These are phyloP conservation scores for Drosophila littoralis DNA, from an alignment of 1,140 invertebrate species.

Conservation along the genomic window DNA sequence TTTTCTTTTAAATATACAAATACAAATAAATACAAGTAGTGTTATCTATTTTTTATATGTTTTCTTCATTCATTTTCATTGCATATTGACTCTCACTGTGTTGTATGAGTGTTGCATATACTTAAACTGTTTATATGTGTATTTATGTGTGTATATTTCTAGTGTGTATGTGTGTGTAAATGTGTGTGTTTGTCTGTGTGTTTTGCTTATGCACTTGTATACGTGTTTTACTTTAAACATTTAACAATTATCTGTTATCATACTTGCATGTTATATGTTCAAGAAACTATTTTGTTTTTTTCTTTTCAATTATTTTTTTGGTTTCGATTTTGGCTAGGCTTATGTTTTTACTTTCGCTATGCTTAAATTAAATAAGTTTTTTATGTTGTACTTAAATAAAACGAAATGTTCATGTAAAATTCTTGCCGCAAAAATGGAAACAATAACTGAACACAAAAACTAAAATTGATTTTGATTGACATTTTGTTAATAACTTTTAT, in stretches of 20 bases:
- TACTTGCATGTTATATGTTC: constrained; percentile 34
- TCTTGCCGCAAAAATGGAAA: constrained; percentile 11
- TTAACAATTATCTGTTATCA: constrained; percentile 67
- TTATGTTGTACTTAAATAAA: constrained; percentile 36
- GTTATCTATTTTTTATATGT: constrained; percentile 16
- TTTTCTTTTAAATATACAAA: constrained; percentile 71
- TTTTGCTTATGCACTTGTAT: constrained; percentile 53
- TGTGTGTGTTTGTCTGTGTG: constrained; percentile 50
- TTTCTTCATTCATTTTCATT: constrained; percentile 30
- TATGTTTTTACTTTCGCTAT: constrained; percentile 29
- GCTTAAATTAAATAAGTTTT: constrained; percentile 26
- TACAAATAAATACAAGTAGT: constrained; percentile 79
- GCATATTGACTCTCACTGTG: constrained; percentile 48
- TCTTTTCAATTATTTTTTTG: not conserved
- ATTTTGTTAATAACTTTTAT: constrained; percentile 45
- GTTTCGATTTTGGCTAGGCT: constrained; percentile 12
- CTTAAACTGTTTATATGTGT: constrained; percentile 57
- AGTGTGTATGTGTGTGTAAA: constrained; percentile 54
- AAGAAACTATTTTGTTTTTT: constrained; percentile 19
- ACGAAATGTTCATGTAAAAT: constrained; percentile 32
- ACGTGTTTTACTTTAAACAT: constrained; percentile 63
- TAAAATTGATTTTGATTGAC: constrained; percentile 11
- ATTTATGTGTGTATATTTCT: constrained; percentile 46
- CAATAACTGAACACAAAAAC: constrained; percentile 28
- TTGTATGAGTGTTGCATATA: constrained; percentile 55